Conservation (phyloP, 2,797 vertebrate genomes). For the Lepilemur septentrionalis region DNA sequence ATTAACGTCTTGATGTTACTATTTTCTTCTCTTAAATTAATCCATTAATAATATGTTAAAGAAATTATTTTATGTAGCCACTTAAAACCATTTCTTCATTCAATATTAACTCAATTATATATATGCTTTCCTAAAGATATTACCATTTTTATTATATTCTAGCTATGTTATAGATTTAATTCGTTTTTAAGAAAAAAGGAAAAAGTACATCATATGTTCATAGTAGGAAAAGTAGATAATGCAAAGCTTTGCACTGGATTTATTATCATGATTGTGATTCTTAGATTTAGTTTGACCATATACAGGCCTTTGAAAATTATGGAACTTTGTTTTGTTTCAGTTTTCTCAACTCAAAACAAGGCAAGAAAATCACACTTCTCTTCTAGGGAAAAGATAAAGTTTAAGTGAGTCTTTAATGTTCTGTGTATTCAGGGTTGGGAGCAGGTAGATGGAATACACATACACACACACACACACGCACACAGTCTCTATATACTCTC, state of each 20-base stretch:
- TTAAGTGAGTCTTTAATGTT: not conserved
- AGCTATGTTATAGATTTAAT: not conserved
- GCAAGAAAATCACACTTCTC: not conserved
- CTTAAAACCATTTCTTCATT: not conserved
- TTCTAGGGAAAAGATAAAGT: not conserved
- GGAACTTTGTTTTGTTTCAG: not conserved
- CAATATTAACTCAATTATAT: not conserved
- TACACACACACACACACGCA: not conserved
- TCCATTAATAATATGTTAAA: not conserved
- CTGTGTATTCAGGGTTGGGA: not conserved
- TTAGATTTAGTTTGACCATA: not conserved
- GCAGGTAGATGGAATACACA: no score
- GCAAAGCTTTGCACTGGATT: not conserved
- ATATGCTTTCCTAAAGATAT: not conserved
- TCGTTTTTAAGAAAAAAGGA: not conserved
- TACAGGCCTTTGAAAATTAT: not conserved
- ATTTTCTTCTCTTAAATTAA: not conserved
- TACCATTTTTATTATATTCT: slow-evolving; percentile 11
- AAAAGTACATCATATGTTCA: not conserved
- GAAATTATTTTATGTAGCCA: not conserved
- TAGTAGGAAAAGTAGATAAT: not conserved
- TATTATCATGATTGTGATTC: not conserved
- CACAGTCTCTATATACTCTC: not conserved
- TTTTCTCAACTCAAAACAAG: not conserved
- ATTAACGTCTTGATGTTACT: not conserved